These are phyloP conservation scores for Salarias fasciatus DNA, from an alignment of 2,797 vertebrate genomes.

Conservation along the genomic window DNA sequence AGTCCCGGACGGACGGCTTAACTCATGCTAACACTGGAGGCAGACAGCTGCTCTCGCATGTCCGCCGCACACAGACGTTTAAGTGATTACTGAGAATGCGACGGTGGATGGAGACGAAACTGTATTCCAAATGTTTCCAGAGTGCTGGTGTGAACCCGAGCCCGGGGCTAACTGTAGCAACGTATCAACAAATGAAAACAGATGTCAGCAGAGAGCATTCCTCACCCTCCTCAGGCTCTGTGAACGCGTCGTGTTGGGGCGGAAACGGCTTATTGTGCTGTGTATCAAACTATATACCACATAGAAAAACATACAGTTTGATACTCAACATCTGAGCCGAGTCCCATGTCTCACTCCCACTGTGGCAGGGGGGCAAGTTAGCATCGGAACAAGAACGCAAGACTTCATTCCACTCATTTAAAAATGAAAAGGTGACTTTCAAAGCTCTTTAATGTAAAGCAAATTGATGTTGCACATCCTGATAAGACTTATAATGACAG, in stretches of 20 bases:
- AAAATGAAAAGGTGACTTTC: no score
- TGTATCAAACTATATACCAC: constrained; percentile 85
- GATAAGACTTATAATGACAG: no score
- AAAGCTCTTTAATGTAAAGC: no score
- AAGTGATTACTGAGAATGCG: constrained; percentile 32
- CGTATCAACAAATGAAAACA: neutral
- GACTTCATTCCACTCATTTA: no score
- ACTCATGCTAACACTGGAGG: constrained; percentile 47
- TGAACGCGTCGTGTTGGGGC: constrained; percentile 3
- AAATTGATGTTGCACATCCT: neutral
- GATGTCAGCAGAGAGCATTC: no score
- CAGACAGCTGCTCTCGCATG: constrained; percentile 47
- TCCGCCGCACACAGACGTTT: constrained; percentile 16
- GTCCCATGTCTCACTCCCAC: constrained; percentile 32
- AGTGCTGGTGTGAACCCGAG: neutral
- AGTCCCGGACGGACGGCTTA: neutral
- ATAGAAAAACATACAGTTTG: constrained; percentile 80
- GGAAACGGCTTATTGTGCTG: constrained; percentile 82
- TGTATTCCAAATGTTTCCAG: neutral
- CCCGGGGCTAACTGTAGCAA: neutral
- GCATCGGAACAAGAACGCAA: no score
- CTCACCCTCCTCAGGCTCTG: no score
- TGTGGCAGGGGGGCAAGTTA: no score
- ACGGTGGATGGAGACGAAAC: constrained; percentile 26
- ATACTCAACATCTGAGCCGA: constrained; percentile 83